Conservation (phyloP, 2,888 invertebrate species). For the Synanthedon andrenaeformis region DNA sequence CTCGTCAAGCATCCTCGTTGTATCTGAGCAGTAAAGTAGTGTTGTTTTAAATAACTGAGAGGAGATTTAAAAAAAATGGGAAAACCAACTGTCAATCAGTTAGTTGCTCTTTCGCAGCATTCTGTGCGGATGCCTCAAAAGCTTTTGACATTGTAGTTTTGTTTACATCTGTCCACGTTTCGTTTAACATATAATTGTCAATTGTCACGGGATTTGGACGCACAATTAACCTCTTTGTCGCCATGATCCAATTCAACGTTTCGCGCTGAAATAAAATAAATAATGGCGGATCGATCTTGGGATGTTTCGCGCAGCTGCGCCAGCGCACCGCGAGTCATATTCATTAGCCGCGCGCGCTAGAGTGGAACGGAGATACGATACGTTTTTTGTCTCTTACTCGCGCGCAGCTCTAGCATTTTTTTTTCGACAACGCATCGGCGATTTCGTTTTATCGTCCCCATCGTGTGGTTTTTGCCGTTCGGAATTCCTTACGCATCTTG, state of each 20-base stretch:
- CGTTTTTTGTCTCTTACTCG: constrained; percentile 64
- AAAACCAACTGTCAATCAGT: not conserved
- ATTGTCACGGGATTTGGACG: constrained; percentile 65
- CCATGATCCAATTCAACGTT: constrained; percentile 61
- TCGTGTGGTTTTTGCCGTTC: constrained; percentile 62
- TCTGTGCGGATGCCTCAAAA: not conserved
- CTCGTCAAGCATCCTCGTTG: not conserved
- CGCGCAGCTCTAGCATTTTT: constrained; percentile 62
- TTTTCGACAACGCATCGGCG: constrained; percentile 63
- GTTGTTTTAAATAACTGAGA: not conserved
- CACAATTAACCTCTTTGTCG: constrained; percentile 67
- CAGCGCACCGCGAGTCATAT: constrained; percentile 42
- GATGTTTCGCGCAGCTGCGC: constrained; percentile 52
- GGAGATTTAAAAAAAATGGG: not conserved
- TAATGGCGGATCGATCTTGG: constrained; percentile 54
- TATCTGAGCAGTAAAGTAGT: not conserved
- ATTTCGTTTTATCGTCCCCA: constrained; percentile 66
- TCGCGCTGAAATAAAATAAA: constrained; percentile 68
- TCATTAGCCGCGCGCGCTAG: constrained; percentile 61
- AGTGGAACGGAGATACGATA: constrained; percentile 66
- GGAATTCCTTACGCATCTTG: constrained; percentile 60
- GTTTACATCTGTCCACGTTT: constrained; percentile 63
- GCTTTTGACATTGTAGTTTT: constrained; percentile 38
- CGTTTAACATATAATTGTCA: constrained; percentile 48
- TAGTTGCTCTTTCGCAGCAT: constrained; percentile 16